These are phyloP conservation scores for Rhinella marina DNA, from an alignment of 2,797 vertebrate genomes.

Conservation along the genomic window DNA sequence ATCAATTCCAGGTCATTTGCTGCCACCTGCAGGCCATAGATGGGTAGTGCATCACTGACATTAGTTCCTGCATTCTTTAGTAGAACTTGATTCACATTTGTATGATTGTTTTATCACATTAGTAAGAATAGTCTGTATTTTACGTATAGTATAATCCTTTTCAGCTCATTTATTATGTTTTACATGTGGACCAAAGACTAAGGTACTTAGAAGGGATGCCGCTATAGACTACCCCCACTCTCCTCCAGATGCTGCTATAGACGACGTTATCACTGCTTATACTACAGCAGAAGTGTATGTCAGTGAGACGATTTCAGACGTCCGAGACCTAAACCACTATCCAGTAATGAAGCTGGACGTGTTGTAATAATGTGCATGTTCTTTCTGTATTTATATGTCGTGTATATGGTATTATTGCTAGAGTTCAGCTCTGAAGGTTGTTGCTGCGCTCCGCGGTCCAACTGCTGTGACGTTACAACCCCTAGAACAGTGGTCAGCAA, in stretches of 20 bases:
- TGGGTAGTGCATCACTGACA: not conserved
- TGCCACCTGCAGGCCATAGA: not conserved
- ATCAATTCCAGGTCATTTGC: not conserved
- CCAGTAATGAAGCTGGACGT: constrained; percentile 26
- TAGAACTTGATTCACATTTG: not conserved
- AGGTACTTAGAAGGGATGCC: constrained; percentile 53
- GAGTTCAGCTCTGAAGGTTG: not conserved
- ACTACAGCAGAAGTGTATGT: not conserved
- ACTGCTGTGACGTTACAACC: not conserved
- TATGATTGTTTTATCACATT: not conserved
- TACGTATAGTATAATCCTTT: not conserved
- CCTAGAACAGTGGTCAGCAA: no score
- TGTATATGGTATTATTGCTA: constrained; percentile 24
- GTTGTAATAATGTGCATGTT: not conserved
- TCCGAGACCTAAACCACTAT: constrained; percentile 19
- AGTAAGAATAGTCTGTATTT: not conserved
- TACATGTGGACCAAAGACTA: constrained; percentile 64
- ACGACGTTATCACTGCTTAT: constrained; percentile 17
- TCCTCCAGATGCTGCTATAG: constrained; percentile 50
- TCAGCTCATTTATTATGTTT: not conserved
- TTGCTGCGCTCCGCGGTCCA: not conserved
- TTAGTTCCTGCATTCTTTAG: not conserved
- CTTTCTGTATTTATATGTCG: constrained; percentile 33
- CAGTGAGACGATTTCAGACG: not conserved
- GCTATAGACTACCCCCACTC: constrained; percentile 66